Evolutionary conservation across 2,888 invertebrate species (phyloP).

Genomic region (Epinotia brunnichana): DNA sequence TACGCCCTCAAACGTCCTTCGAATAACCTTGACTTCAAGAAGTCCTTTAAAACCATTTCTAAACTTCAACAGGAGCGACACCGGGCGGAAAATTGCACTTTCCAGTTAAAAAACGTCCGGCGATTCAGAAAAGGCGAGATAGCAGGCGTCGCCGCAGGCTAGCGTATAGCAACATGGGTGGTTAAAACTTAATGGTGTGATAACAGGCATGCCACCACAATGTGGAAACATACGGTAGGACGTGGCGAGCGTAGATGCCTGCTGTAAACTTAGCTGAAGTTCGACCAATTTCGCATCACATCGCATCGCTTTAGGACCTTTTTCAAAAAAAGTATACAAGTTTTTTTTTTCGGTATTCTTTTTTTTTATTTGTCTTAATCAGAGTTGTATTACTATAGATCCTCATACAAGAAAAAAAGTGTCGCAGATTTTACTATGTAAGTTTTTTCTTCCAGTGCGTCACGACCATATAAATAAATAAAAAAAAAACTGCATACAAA

Average conservation of each 20-base stretch:
- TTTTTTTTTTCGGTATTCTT: no score
- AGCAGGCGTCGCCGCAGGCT: conserved; percentile 27
- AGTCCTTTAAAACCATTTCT: conserved; percentile 9
- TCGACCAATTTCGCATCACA: no score
- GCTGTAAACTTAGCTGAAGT: neutral
- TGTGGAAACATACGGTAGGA: conserved; percentile 25
- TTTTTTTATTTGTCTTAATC: no score
- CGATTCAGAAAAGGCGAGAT: conserved; percentile 22
- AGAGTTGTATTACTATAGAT: no score
- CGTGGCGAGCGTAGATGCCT: neutral
- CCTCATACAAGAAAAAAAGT: no score
- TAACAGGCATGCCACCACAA: conserved; percentile 43
- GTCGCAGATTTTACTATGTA: no score
- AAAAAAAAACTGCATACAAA: no score
- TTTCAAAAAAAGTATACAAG: no score
- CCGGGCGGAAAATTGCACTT: conserved; percentile 33
- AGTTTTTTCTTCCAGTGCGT: no score
- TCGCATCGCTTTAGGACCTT: no score
- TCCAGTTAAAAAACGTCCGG: conserved; percentile 23
- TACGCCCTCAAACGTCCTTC: neutral
- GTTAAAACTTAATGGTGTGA: conserved; percentile 50
- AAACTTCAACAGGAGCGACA: conserved; percentile 4
- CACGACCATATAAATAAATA: no score
- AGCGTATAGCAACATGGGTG: conserved; percentile 37
- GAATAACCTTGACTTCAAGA: neutral